These are phyloP conservation scores for Anhinga rufa DNA, from an alignment of 2,113 vertebrate species.

Conservation along the genomic window DNA sequence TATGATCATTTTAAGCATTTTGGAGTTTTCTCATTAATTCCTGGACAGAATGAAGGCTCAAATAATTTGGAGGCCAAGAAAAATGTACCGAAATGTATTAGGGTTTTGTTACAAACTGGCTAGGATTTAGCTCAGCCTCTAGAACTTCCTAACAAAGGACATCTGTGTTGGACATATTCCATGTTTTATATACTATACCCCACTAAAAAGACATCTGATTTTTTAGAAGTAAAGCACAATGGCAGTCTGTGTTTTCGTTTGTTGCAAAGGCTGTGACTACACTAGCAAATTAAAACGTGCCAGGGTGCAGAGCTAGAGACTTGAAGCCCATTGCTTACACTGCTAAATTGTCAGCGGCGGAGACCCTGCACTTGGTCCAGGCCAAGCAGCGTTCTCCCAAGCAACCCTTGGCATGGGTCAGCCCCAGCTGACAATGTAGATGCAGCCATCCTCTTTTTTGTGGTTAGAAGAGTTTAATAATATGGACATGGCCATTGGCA, in stretches of 20 bases:
- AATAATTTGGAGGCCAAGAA: not conserved
- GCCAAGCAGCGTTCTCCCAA: not conserved
- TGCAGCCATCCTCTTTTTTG: not conserved
- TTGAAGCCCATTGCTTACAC: not conserved
- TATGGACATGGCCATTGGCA: not conserved
- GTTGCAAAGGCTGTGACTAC: fast-evolving
- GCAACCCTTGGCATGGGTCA: not conserved
- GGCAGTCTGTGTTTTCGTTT: not conserved
- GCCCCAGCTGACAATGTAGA: not conserved
- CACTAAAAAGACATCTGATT: not conserved
- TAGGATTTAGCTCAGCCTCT: not conserved
- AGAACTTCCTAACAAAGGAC: not conserved
- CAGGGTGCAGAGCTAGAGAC: not conserved
- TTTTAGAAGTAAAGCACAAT: not conserved
- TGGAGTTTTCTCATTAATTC: not conserved
- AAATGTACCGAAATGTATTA: not conserved
- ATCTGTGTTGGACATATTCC: fast-evolving
- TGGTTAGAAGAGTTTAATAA: not conserved
- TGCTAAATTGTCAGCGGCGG: not conserved
- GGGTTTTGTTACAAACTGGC: not conserved
- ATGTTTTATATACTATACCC: not conserved
- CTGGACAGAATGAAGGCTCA: not conserved
- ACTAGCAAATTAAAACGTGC: not conserved
- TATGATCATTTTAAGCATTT: not conserved
- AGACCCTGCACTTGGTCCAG: not conserved